Conservation (phyloP, 1,140 invertebrate genomes). For the Stenopsyche tienmushanensis region DNA sequence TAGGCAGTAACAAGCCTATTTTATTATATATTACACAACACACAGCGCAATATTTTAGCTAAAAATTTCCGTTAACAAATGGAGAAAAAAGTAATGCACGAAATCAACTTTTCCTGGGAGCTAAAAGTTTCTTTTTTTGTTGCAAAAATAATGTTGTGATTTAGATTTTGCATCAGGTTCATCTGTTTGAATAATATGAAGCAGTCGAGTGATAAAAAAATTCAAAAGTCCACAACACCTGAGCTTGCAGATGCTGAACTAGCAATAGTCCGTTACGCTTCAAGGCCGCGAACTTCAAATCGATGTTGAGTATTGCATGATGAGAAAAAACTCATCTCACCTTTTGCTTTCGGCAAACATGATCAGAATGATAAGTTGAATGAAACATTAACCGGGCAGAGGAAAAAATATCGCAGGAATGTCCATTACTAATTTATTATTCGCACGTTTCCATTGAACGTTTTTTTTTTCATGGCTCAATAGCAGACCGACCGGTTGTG, state of each 20-base stretch:
- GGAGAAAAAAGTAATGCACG: too few relatives aligned
- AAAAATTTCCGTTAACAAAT: too few relatives aligned
- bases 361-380: constrained; percentile 32
- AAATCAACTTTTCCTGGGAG: too few relatives aligned
- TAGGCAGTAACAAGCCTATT: too few relatives aligned
- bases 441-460: constrained; percentile 36
- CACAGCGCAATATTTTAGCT: too few relatives aligned
- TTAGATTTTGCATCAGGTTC: not conserved
- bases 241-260: not conserved
- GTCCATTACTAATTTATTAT: constrained; percentile 39
- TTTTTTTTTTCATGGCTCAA: constrained; percentile 21
- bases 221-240: constrained; percentile 1
- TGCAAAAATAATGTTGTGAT: too few relatives aligned
- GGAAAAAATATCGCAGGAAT: constrained; percentile 34
- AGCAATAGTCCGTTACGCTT: constrained; percentile 12
- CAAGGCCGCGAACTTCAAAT: constrained; percentile 28
- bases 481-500: not conserved
- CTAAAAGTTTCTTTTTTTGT: too few relatives aligned
- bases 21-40: too few relatives aligned
- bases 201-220: not conserved
- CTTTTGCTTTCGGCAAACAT: constrained; percentile 19
- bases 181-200: not conserved
- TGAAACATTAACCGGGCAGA: constrained; percentile 24
- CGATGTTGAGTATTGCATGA: not conserved
- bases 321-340: constrained; percentile 16